A percentile compares a stretch with the other conserved stretches of the same genome.
Conservation (phyloP, 2,888 invertebrate genomes). For the Ormyrus labotus region DNA sequence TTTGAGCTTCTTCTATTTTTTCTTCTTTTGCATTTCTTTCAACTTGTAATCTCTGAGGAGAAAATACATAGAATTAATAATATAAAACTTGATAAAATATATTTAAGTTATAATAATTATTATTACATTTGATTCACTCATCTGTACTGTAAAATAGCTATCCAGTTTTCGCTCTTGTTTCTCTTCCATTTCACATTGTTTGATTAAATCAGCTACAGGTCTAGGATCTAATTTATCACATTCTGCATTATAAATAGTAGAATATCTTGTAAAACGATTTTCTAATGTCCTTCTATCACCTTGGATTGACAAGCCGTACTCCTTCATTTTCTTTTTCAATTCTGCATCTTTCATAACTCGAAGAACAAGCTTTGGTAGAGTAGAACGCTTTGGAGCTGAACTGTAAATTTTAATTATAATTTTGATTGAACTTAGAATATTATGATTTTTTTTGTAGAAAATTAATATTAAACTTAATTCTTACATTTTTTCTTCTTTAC, state of each 20-base stretch:
- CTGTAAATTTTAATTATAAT: conserved; percentile 23
- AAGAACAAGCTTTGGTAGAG: conserved; percentile 77
- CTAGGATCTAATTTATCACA: conserved; percentile 76
- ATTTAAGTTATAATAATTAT: conserved; percentile 16
- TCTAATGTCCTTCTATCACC: conserved; percentile 75
- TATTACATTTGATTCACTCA: conserved; percentile 18
- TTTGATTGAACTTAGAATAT: conserved; percentile 1
- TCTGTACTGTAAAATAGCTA: conserved; percentile 38
- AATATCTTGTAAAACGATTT: conserved; percentile 72
- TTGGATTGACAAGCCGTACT: conserved; percentile 74
- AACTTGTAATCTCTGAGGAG: conserved; percentile 67
- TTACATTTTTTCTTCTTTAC: conserved; percentile 60
- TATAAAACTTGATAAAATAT: conserved; percentile 18
- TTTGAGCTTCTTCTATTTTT: conserved; percentile 73
- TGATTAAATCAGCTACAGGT: conserved; percentile 71
- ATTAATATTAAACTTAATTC: conserved; percentile 4
- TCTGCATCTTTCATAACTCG: conserved; percentile 76
- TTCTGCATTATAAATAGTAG: conserved; percentile 75
- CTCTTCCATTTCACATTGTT: conserved; percentile 75
- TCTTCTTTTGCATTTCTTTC: conserved; percentile 72
- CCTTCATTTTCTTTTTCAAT: conserved; percentile 75
- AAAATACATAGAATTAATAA: conserved; percentile 3
- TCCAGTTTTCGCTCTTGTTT: conserved; percentile 68
- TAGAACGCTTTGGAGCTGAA: conserved; percentile 68
- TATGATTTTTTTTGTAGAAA: background rate